A percentile compares a stretch with the other conserved stretches of the same genome.
Conservation (phyloP, 2,888 invertebrate species). For the Bruchidius siliquastri region DNA sequence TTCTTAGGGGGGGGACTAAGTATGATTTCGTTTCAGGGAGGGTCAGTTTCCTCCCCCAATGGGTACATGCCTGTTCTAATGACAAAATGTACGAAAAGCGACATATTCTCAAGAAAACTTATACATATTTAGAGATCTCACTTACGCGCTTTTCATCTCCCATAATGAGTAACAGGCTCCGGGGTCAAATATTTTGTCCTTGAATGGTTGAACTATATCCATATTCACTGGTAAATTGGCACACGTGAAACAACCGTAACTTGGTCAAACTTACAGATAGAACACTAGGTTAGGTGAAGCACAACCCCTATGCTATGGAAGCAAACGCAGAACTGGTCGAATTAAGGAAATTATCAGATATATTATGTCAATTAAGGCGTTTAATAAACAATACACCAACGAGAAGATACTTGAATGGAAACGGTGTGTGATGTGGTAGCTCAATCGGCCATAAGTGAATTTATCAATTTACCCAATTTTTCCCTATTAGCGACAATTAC, state of each 20-base stretch:
- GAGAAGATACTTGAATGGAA: slow-evolving; percentile 7
- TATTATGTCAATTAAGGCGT: slow-evolving; percentile 36
- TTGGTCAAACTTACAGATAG: neutral
- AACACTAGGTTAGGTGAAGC: slow-evolving; percentile 8
- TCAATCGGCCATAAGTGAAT: slow-evolving; percentile 46
- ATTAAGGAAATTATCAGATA: slow-evolving; percentile 34
- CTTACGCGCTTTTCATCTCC: neutral
- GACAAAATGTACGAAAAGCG: no score
- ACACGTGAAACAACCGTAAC: slow-evolving; percentile 21
- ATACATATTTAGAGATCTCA: no score
- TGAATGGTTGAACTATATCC: neutral
- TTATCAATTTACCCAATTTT: slow-evolving; percentile 53
- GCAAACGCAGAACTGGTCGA: slow-evolving; percentile 28
- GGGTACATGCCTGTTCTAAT: no score
- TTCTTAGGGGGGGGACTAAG: no score
- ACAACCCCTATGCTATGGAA: slow-evolving; percentile 26
- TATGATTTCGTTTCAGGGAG: no score
- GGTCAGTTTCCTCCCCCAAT: no score
- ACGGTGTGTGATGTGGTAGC: slow-evolving; percentile 15
- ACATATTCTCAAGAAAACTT: no score
- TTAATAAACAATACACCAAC: slow-evolving; percentile 31
- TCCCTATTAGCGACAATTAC: slow-evolving; percentile 51
- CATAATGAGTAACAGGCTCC: neutral
- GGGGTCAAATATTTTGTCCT: neutral
- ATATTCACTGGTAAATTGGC: slow-evolving; percentile 11